Evolutionary conservation across 2,888 invertebrate species (phyloP).

Genomic region (Agonopterix heracliana): DNA sequence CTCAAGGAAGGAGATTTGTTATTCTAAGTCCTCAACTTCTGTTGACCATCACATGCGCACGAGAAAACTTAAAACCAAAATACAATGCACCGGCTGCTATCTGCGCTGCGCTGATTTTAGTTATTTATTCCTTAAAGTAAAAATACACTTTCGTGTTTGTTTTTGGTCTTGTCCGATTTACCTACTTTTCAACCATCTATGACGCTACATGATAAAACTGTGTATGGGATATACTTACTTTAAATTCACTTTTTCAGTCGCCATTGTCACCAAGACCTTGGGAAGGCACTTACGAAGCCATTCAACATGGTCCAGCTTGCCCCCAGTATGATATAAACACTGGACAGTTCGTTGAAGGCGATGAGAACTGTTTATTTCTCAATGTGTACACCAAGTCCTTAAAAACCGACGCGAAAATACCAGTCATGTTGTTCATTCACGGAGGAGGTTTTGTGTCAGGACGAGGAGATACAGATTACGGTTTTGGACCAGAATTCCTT

Average conservation of each 20-base stretch:
- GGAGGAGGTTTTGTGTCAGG: conserved; percentile 45
- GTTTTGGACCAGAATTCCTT: conserved; percentile 40
- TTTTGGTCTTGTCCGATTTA: too few species aligned
- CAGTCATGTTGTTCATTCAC: conserved; percentile 54
- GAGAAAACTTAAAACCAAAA: too few species aligned
- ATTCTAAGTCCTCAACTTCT: too few species aligned
- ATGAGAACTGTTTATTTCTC: conserved; percentile 46
- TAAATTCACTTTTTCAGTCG: conserved; percentile 27
- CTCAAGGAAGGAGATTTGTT: too few species aligned
- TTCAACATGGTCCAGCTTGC: conserved; percentile 35
- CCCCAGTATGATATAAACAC: conserved; percentile 35
- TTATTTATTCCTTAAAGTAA: too few species aligned
- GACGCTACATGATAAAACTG: too few species aligned
- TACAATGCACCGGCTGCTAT: too few species aligned
- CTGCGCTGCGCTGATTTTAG: too few species aligned
- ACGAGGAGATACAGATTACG: conserved; percentile 43
- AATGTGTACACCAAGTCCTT: conserved; percentile 40
- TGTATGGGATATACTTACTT: too few species aligned
- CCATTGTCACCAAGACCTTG: conserved; percentile 36
- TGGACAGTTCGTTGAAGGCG: conserved; percentile 22
- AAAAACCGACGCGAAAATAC: conserved; percentile 23
- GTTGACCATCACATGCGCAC: too few species aligned
- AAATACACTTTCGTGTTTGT: too few species aligned
- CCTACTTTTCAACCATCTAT: too few species aligned
- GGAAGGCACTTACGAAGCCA: conserved; percentile 37